These are phyloP conservation scores for Papilio glaucus DNA, from an alignment of 1,140 invertebrate genomes.

Conservation along the genomic window DNA sequence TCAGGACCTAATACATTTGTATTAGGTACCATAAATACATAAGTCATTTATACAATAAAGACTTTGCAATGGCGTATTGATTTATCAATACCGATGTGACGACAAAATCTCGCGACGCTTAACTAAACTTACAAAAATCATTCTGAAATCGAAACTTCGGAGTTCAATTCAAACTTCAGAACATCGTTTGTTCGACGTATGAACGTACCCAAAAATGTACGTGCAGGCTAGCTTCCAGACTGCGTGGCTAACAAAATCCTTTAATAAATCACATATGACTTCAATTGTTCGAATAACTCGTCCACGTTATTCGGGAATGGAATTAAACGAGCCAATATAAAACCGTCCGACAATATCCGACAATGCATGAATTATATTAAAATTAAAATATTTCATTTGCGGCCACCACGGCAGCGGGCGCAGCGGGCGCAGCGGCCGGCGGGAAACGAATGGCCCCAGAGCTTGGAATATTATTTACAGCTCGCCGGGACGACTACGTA, in stretches of 20 bases:
- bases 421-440: not conserved
- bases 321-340: conserved; percentile 36
- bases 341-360: conserved; percentile 35
- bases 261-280: conserved; percentile 12
- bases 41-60: too few relatives aligned
- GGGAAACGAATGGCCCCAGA: conserved; percentile 24
- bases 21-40: too few relatives aligned
- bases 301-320: not conserved
- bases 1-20: too few relatives aligned
- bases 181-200: too few relatives aligned
- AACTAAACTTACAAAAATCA: too few relatives aligned
- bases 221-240: not conserved
- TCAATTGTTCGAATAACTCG: conserved; percentile 27
- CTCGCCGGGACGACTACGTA: conserved; percentile 33
- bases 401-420: conserved; percentile 28
- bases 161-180: too few relatives aligned
- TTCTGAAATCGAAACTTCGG: too few relatives aligned
- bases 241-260: not conserved
- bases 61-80: too few relatives aligned
- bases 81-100: too few relatives aligned
- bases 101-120: too few relatives aligned
- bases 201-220: too few relatives aligned
- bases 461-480: conserved; percentile 29
- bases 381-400: conserved; percentile 49
- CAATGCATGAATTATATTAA: conserved; percentile 46